Conservation (phyloP, 2,888 invertebrate genomes). For the Apotomis betuletana region DNA sequence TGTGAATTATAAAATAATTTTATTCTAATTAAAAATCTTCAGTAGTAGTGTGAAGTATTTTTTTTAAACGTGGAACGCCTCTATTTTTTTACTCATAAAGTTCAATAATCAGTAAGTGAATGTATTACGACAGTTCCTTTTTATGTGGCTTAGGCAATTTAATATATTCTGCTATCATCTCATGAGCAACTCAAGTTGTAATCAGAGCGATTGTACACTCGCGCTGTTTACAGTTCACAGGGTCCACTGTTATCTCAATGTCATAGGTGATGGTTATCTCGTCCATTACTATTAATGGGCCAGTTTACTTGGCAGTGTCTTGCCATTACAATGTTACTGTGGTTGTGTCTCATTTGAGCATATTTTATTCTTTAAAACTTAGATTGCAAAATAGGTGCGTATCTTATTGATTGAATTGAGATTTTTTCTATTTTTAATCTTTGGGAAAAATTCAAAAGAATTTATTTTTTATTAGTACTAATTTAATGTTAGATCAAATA, state of each 20-base stretch:
- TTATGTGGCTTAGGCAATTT: background rate
- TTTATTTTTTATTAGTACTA: background rate
- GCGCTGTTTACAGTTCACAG: conserved; percentile 47
- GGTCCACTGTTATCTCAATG: conserved; percentile 49
- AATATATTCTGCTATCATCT: conserved; percentile 26
- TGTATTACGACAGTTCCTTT: too few relatives aligned
- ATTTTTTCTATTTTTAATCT: conserved; percentile 1
- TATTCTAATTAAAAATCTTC: too few relatives aligned
- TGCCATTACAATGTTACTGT: conserved; percentile 31
- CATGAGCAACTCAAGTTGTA: conserved; percentile 15
- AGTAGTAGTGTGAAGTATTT: too few relatives aligned
- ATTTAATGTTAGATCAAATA: background rate
- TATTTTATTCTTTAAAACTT: background rate
- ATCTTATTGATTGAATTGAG: background rate
- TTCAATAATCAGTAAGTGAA: too few relatives aligned
- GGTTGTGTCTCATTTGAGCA: conserved; percentile 5
- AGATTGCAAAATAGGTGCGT: conserved; percentile 8
- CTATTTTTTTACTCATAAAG: too few relatives aligned
- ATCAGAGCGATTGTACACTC: conserved; percentile 35
- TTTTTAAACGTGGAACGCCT: too few relatives aligned
- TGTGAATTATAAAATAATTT: too few relatives aligned
- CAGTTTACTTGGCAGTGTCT: conserved; percentile 31
- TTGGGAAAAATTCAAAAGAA: background rate
- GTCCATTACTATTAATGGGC: conserved; percentile 10
- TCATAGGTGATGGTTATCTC: conserved; percentile 38